Base-by-base conservation (phyloP, 2,888 invertebrate species). In the Heliothis peltigera region DNA sequence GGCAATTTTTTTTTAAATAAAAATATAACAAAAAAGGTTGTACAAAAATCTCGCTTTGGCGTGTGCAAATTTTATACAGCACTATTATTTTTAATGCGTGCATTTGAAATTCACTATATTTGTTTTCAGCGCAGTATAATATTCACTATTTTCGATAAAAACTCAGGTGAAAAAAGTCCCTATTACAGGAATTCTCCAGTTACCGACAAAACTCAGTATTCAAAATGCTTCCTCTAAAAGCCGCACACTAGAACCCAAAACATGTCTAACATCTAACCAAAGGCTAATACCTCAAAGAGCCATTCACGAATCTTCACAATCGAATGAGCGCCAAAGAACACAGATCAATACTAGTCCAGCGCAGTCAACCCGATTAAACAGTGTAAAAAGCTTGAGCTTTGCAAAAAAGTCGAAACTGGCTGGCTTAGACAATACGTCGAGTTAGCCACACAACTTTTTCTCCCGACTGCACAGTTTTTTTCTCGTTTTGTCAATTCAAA, bases 381-480 rank as follows among this genome's bases (percentile, higher is more conserved):
- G 70, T 79, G 75, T 78, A 81, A 81, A 81, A 81, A 75, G 66
- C 63, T 67, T 35, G 61, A 64, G 80, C 64, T 77, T 65, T 47
- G 48, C 54, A 81, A 73, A 39, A 79, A 73, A 81, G 68, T 52
- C 65, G 64, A 66, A 69, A 73, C 72, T 68, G 49, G 67, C 59
- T 64, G 63, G 67, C 71, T 74, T 73, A 79, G 79, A 80, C 81
- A 71, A 74, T 77, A 70, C 78, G 75, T 70, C 66, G 66, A 72
- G 78, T 77, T 78, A 72, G 71, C 77, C 52, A 76, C 82, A 70
- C 76, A 87, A 90, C 87, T 89, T 89, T 86, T 84, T 78, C 84
- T 82, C 82, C 78, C 79, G 65, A 68, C 82, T 82, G 82, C 84
- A 85, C 83, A 59, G 75, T 78, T 75, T 81, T 83, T 82, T 81